A percentile compares a stretch with the other conserved stretches of the same genome.
These are phyloP conservation scores for Spizaetus ornatus DNA, from an alignment of 2,113 vertebrate species.

Conservation along the genomic window DNA sequence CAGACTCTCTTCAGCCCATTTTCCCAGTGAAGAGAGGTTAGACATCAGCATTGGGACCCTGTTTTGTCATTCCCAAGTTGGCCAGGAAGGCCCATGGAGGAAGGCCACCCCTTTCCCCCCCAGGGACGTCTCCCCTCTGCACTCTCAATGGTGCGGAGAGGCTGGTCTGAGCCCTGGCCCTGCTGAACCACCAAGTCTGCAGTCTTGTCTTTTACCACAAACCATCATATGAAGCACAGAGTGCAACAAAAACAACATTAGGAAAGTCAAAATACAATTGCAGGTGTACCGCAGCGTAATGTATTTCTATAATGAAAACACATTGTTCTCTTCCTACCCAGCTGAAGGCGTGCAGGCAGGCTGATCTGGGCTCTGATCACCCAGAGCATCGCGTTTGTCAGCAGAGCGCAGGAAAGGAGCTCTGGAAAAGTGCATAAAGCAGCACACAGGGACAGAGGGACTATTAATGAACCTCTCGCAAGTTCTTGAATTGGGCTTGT, in stretches of 20 bases:
- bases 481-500: not conserved
- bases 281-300: not conserved
- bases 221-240: not conserved
- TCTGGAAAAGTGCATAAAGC: not conserved
- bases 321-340: not conserved
- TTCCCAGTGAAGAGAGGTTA: not conserved
- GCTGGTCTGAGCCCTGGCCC: not conserved
- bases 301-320: not conserved
- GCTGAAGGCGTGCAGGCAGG: not conserved
- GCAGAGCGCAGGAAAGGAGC: not conserved
- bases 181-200: not conserved
- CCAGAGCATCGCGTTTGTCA: accelerated
- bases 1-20: not conserved
- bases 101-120: not conserved
- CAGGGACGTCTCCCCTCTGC: not conserved
- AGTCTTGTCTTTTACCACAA: not conserved
- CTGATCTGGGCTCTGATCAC: not conserved
- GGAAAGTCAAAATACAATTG: not conserved
- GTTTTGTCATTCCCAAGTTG: not conserved
- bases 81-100: not conserved
- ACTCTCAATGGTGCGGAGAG: not conserved
- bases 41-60: not conserved
- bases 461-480: not conserved
- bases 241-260: not conserved
- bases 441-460: not conserved